These are phyloP conservation scores for Dexiosoma caninum DNA, from an alignment of 2,888 invertebrate species.

Conservation along the genomic window DNA sequence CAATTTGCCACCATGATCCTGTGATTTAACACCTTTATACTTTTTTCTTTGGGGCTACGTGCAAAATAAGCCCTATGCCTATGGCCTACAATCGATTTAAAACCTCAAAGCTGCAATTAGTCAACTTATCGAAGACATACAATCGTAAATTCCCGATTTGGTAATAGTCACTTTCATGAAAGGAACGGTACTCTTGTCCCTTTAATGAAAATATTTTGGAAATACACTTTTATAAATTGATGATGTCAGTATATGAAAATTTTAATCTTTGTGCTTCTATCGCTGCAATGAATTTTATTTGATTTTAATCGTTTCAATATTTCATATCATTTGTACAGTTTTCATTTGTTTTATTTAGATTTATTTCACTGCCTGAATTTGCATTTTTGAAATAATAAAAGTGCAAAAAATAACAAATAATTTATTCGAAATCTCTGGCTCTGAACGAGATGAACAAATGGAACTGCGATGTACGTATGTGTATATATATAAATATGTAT, in stretches of 20 bases:
- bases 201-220: conserved; percentile 50
- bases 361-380: conserved; percentile 29
- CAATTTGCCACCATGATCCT: too few species aligned
- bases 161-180: too few species aligned
- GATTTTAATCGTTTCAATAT: conserved; percentile 22
- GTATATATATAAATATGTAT: neutral
- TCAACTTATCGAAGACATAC: too few species aligned
- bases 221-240: conserved; percentile 41
- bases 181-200: too few species aligned
- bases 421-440: conserved; percentile 36
- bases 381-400: conserved; percentile 27
- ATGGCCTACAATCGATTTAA: too few species aligned
- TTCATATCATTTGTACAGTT: conserved; percentile 8
- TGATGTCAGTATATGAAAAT: conserved; percentile 55
- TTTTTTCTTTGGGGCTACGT: too few species aligned
- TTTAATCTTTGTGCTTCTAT: conserved; percentile 11
- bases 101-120: too few species aligned
- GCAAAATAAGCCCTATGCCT: too few species aligned
- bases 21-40: too few species aligned
- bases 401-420: conserved; percentile 27
- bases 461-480: conserved; percentile 30
- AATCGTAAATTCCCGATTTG: too few species aligned
- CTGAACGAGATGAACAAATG: neutral
- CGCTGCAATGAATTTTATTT: conserved; percentile 23
- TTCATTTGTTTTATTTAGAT: conserved; percentile 26